Evolutionary conservation across 1,140 invertebrate species (phyloP).

Genomic region (Ips typographus): DNA sequence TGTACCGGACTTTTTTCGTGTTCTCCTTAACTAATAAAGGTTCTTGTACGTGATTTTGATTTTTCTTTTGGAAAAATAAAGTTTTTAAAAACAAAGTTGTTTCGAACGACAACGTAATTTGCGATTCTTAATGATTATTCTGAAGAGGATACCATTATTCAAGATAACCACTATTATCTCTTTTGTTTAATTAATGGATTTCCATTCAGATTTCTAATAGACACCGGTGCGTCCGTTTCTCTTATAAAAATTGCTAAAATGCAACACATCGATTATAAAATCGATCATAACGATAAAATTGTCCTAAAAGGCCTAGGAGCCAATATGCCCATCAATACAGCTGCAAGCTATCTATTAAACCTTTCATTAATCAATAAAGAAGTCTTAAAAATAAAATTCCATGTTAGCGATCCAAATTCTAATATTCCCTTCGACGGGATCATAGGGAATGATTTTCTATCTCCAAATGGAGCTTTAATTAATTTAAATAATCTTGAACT

Average conservation of each 20-base stretch:
- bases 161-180: background rate
- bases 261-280: conserved; percentile 16
- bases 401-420: conserved; percentile 10
- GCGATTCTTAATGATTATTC: background rate
- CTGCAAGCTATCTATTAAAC: conserved; percentile 1
- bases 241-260: conserved; percentile 28
- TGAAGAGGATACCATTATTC: background rate
- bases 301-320: conserved; percentile 25
- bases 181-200: background rate
- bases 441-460: conserved; percentile 34
- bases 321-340: conserved; percentile 7
- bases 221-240: conserved; percentile 31
- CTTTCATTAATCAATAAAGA: conserved; percentile 7
- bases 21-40: too few species aligned
- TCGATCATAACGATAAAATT: conserved; percentile 9
- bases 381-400: conserved; percentile 27
- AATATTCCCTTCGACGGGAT: conserved; percentile 36
- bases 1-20: too few species aligned
- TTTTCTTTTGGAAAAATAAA: too few species aligned
- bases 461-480: conserved; percentile 17
- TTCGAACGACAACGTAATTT: too few species aligned
- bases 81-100: too few species aligned
- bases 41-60: too few species aligned
- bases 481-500: conserved; percentile 9
- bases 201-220: conserved; percentile 30